Evolutionary conservation across 2,797 vertebrate species (phyloP), one percentile per base, ranked within the genome.

Genomic region (Podarcis siculus): DNA sequence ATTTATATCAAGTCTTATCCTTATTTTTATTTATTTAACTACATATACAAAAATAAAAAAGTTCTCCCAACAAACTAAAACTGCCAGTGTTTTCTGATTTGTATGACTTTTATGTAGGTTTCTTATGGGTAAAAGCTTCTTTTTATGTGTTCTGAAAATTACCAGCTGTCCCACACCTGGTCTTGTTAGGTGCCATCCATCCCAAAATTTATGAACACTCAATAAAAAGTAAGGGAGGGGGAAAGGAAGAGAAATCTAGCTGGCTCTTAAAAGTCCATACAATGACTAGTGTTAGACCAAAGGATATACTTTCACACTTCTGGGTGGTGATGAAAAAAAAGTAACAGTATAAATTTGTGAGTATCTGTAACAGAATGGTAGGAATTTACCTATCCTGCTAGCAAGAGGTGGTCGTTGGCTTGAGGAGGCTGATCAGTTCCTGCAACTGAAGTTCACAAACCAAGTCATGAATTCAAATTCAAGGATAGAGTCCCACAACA

Each of bases 141-240:
- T 93, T 90, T 90, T 67, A 78, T 83, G 80, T 87, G 86, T 85
- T 85, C 78, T 90, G 80, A 88, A 92, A 93, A 91, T 85, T 79
- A 91, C 79, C 86, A 30, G 73, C 32, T 92, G 83, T 3, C 35
- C 35, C 83, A 82, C 55, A 91, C 64, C 82, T 82, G 87, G 73
- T 79, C 87, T 55, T 83, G 67, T 15, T 9, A 90, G 80, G 13
- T 90, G 78, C 35, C 83, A 49, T 80, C 45, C 64, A 55, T 55
- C 85, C 88, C n/a, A 73, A 81, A 87, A 92, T 89, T 79, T 90
- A 49, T 82, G 78, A 67, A 73, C n/a, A 66, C 58, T 1, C 9
- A n/a, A 69, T 23, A 79, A 85, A 79, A 78, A 83, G 64, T 79
- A 35, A 32, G 39, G 67, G 80, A 35, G 39, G 39, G 15, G 83